Evolutionary conservation across 2,797 vertebrate genomes (phyloP).

Genomic region (Chelmon rostratus): DNA sequence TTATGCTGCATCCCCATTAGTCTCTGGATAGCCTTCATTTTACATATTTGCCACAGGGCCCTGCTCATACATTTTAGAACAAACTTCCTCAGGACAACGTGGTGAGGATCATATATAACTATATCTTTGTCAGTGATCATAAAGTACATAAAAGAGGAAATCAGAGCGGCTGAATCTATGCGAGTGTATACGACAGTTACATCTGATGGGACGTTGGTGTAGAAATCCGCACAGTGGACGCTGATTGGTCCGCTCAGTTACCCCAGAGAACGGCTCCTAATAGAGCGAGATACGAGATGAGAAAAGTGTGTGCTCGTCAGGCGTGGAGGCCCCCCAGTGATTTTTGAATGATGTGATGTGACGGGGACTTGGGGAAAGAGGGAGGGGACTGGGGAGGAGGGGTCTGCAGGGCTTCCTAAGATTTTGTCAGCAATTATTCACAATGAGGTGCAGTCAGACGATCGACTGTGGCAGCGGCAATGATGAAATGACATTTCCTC

Average conservation of each 20-base stretch:
- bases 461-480: slow-evolving; percentile 38
- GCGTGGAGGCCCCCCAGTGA: slow-evolving; percentile 52
- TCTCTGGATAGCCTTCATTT: slow-evolving; percentile 35
- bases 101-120: slow-evolving; percentile 26
- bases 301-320: slow-evolving; percentile 47
- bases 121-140: slow-evolving; percentile 21
- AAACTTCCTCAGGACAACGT: slow-evolving; percentile 28
- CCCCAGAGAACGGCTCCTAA: slow-evolving; percentile 66
- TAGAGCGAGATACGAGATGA: slow-evolving; percentile 66
- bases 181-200: slow-evolving; percentile 29
- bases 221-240: slow-evolving; percentile 40
- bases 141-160: slow-evolving; percentile 40
- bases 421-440: slow-evolving; percentile 77
- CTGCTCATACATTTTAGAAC: slow-evolving; percentile 16
- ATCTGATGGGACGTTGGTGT: slow-evolving; percentile 31
- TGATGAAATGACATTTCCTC: slow-evolving; percentile 55
- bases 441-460: slow-evolving; percentile 52
- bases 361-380: slow-evolving; percentile 26
- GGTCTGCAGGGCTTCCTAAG: slow-evolving; percentile 38
- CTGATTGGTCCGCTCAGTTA: slow-evolving; percentile 38
- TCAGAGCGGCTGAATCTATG: slow-evolving; percentile 33
- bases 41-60: slow-evolving; percentile 26
- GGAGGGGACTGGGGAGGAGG: neutral
- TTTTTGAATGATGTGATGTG: slow-evolving; percentile 70
- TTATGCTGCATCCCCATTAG: slow-evolving; percentile 42